Evolutionary conservation across 2,797 vertebrate genomes (phyloP).

Genomic region (Aphelocoma californica): DNA sequence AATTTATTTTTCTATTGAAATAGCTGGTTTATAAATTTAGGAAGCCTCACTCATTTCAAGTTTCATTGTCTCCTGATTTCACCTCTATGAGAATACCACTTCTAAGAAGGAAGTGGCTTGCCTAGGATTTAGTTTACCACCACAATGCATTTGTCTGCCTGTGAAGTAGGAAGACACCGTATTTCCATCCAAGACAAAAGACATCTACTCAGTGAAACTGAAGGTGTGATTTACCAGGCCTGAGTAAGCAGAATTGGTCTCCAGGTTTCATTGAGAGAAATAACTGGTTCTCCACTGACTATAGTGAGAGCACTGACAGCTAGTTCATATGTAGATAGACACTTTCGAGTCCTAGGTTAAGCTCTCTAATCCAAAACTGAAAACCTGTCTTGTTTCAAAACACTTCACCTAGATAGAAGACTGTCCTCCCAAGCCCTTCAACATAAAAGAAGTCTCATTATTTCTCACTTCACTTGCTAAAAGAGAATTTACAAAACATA

Average conservation of each 20-base stretch:
- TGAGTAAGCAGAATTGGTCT: not conserved
- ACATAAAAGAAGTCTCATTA: not conserved
- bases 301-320: not conserved
- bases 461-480: not conserved
- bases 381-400: not conserved
- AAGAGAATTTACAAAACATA: not conserved
- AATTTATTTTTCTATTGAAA: not conserved
- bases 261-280: not conserved
- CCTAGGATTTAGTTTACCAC: not conserved
- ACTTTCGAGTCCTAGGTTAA: not conserved
- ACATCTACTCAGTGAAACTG: not conserved
- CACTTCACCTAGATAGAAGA: not conserved
- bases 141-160: not conserved
- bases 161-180: not conserved
- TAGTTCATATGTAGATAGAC: not conserved
- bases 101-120: not conserved
- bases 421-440: not conserved
- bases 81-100: not conserved
- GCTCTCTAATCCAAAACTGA: not conserved
- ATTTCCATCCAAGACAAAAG: not conserved
- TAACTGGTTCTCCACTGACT: not conserved
- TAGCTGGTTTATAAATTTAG: not conserved
- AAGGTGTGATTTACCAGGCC: not conserved
- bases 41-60: not conserved
- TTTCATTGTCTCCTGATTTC: not conserved